phyloP scores from a whole-genome alignment of 2,113 vertebrate species.

The Periophthalmus modestus region DNA sequence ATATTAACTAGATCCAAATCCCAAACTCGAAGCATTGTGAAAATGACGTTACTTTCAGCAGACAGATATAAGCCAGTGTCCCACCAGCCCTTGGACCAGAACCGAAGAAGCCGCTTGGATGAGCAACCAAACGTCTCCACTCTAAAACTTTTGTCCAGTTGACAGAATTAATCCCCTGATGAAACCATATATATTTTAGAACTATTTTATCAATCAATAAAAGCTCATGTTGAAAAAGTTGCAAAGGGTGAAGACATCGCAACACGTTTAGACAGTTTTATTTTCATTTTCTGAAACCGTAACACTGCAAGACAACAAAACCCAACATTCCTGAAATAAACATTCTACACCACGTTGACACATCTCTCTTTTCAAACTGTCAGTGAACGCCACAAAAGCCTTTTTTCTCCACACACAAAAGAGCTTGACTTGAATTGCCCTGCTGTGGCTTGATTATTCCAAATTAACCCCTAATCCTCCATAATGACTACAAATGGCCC shows the following conservation, averaged over 20 bases:
- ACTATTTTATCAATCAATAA: neutral
- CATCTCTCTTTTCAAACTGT: constrained; percentile 9
- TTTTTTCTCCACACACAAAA: neutral
- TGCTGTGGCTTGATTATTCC: constrained; percentile 21
- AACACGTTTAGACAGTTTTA: neutral
- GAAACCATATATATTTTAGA: too few species aligned
- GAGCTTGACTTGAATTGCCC: constrained; percentile 15
- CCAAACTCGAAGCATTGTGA: too few species aligned
- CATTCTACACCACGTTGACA: neutral
- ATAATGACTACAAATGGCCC: neutral
- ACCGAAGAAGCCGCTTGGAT: too few species aligned
- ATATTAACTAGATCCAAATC: too few species aligned
- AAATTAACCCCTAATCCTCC: constrained; percentile 27
- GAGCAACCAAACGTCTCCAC: too few species aligned
- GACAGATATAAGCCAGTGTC: too few species aligned
- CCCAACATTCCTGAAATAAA: neutral
- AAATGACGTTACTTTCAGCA: too few species aligned
- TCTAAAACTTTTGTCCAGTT: too few species aligned
- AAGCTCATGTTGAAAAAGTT: neutral
- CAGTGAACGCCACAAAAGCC: constrained; percentile 10
- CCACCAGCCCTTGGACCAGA: too few species aligned
- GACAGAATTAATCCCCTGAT: too few species aligned
- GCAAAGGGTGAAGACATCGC: neutral
- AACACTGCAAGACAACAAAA: neutral
- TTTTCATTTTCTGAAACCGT: neutral